These are phyloP conservation scores for Polietes domitor DNA, from an alignment of 2,888 invertebrate species.

Conservation along the genomic window DNA sequence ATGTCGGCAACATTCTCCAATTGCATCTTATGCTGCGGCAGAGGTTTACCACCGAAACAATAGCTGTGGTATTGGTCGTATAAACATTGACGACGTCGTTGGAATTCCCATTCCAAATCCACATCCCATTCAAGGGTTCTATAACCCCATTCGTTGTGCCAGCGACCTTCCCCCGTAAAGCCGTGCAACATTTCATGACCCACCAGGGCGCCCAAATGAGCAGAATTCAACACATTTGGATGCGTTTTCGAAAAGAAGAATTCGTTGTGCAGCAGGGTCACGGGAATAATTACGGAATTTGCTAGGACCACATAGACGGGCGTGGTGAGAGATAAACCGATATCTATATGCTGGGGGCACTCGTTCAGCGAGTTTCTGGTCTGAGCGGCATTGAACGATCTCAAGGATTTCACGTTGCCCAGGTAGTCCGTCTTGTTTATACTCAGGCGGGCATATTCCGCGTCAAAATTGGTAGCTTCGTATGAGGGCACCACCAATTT, in stretches of 20 bases:
- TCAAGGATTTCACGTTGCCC: slow-evolving; percentile 58
- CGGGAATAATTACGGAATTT: slow-evolving; percentile 71
- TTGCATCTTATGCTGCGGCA: background rate
- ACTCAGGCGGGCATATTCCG: background rate
- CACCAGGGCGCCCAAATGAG: background rate
- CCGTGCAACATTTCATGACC: background rate
- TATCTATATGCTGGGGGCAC: slow-evolving; percentile 70
- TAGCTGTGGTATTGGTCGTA: background rate
- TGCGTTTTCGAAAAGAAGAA: background rate
- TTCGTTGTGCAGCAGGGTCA: background rate
- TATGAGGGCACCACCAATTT: background rate
- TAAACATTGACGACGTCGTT: background rate
- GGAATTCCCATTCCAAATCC: background rate
- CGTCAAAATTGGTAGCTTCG: background rate
- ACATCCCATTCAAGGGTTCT: too few relatives aligned
- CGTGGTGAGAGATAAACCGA: slow-evolving; percentile 69
- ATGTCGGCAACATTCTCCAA: background rate
- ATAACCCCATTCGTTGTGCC: background rate
- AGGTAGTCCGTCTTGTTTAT: slow-evolving; percentile 52
- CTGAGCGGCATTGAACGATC: slow-evolving; percentile 29
- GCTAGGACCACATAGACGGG: slow-evolving; percentile 74
- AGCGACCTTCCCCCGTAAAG: background rate
- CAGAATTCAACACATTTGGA: background rate
- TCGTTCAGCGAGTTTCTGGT: slow-evolving; percentile 66
- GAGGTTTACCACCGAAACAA: background rate